Conservation (phyloP, 2,113 vertebrate species). For the Noctilio leporinus region DNA sequence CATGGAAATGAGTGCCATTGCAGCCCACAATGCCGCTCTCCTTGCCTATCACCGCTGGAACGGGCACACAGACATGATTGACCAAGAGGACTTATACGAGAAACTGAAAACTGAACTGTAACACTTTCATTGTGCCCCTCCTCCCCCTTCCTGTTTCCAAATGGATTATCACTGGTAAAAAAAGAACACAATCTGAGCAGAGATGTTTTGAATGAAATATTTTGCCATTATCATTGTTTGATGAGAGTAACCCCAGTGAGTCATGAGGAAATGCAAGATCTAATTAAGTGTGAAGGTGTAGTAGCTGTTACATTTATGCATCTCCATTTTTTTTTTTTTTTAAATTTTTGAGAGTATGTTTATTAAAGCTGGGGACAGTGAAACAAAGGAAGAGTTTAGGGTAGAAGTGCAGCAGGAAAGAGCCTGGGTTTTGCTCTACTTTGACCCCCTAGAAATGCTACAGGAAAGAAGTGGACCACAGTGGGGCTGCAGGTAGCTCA, state of each 20-base stretch:
- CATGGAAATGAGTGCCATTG: conserved; percentile 93
- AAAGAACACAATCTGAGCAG: not conserved
- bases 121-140: not conserved
- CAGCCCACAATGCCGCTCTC: conserved; percentile 88
- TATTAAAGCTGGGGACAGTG: not conserved
- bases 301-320: not conserved
- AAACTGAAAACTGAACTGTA: conserved; percentile 87
- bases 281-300: not conserved
- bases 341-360: not conserved
- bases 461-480: not conserved
- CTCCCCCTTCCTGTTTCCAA: not conserved
- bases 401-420: not conserved
- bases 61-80: conserved; percentile 72
- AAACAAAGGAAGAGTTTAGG: not conserved
- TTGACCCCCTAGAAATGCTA: not conserved
- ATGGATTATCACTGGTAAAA: not conserved
- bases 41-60: conserved; percentile 93
- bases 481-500: not conserved
- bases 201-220: conserved; percentile 16
- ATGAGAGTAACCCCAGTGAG: not conserved
- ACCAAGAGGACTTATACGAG: conserved; percentile 90
- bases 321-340: not conserved
- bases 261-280: not conserved
- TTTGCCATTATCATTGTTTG: conserved; percentile 20
- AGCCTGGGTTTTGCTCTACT: not conserved